phyloP scores from a whole-genome alignment of 2,113 vertebrate species.

The Dinomys branickii region DNA sequence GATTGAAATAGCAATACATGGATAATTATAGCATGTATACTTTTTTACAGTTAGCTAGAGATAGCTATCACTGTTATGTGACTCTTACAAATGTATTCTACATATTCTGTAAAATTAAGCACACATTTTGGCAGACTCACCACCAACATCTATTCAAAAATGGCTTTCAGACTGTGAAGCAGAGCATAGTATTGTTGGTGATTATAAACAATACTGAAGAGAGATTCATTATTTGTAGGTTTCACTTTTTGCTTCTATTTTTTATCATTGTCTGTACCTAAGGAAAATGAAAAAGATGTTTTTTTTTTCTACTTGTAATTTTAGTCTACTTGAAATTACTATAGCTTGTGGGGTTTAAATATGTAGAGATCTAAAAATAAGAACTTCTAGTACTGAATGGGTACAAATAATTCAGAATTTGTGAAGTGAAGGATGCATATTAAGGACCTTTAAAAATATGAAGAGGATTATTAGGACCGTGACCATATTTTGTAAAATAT shows the following conservation, averaged over 20 bases:
- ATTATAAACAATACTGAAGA: not conserved
- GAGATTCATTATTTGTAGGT: slow-evolving; percentile 27
- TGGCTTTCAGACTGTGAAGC: slow-evolving; percentile 13
- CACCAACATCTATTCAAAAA: slow-evolving; percentile 14
- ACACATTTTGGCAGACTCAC: slow-evolving; percentile 46
- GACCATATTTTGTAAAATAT: not conserved
- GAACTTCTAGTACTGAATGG: not conserved
- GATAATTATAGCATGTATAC: not conserved
- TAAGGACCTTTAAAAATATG: not conserved
- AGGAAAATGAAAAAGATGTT: slow-evolving; percentile 54
- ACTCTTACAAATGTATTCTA: not conserved
- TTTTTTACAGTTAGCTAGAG: slow-evolving; percentile 25
- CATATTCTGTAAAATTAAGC: slow-evolving; percentile 52
- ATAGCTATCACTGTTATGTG: not conserved
- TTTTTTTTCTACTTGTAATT: slow-evolving; percentile 55
- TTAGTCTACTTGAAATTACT: slow-evolving; percentile 43
- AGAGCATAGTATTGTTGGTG: not conserved
- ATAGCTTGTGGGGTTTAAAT: slow-evolving; percentile 25
- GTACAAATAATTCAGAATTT: slow-evolving; percentile 37
- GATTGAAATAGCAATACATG: not conserved
- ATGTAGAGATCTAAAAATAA: slow-evolving; percentile 29
- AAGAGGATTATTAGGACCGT: not conserved
- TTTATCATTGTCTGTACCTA: slow-evolving; percentile 76
- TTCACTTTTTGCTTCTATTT: not conserved
- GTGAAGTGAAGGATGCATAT: not conserved